Conservation (phyloP, 2,113 vertebrate species). For the Coturnix japonica region DNA sequence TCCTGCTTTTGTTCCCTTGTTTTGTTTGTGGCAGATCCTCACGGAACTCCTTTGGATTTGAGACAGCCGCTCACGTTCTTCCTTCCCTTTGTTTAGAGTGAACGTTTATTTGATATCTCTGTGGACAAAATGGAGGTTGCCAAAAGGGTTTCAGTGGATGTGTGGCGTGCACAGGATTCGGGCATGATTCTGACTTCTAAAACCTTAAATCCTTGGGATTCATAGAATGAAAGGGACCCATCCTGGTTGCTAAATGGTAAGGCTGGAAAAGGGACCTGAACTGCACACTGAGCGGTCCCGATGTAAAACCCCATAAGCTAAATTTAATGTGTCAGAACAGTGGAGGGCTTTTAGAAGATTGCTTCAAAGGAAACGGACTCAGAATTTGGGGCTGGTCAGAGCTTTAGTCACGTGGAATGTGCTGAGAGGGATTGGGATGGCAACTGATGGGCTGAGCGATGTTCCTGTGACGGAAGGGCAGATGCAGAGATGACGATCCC, state of each 20-base stretch:
- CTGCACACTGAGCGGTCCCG: not conserved
- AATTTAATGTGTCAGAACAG: not conserved
- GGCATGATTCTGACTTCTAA: not conserved
- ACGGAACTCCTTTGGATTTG: not conserved
- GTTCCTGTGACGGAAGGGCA: not conserved
- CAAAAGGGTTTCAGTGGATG: not conserved
- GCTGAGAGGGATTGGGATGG: not conserved
- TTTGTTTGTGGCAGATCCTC: not conserved
- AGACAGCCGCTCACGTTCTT: not conserved
- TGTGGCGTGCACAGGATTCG: not conserved
- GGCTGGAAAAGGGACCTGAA: not conserved
- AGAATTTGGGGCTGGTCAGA: not conserved
- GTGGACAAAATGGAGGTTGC: not conserved
- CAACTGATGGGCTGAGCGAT: not conserved
- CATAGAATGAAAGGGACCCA: not conserved
- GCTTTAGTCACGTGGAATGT: not conserved
- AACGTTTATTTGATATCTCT: not conserved
- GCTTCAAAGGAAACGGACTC: not conserved
- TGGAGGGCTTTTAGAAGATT: not conserved
- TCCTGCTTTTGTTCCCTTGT: slow-evolving; percentile 22
- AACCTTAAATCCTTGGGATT: not conserved
- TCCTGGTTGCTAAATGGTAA: not conserved
- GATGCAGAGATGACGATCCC: not conserved
- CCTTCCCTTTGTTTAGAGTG: not conserved
- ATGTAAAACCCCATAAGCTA: not conserved